Conservation (phyloP, 2,888 invertebrate genomes). For the Helleia helle region DNA sequence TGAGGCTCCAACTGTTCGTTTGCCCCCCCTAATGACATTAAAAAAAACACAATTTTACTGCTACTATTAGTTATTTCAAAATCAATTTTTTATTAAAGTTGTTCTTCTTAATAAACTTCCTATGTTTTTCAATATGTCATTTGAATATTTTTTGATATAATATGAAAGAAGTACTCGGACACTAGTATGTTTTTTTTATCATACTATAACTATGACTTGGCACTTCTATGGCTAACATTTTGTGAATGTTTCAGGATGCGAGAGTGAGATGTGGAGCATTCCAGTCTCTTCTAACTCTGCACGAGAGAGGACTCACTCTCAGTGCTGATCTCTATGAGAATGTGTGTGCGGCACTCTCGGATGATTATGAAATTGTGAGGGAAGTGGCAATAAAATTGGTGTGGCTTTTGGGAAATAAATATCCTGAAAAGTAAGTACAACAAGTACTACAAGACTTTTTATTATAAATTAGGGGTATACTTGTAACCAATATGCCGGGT, state of each 20-base stretch:
- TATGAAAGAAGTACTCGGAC: background rate
- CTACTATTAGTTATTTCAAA: too few species aligned
- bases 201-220: too few species aligned
- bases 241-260: constrained; percentile 86
- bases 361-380: constrained; percentile 95
- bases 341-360: constrained; percentile 84
- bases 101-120: too few species aligned
- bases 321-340: constrained; percentile 77
- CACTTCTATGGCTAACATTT: background rate
- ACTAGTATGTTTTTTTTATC: constrained; percentile 16
- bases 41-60: too few species aligned
- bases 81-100: too few species aligned
- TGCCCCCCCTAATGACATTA: too few species aligned
- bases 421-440: constrained; percentile 88
- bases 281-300: constrained; percentile 86
- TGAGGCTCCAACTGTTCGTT: too few species aligned
- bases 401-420: constrained; percentile 88
- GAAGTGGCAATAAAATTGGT: constrained; percentile 89
- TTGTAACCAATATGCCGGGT: too few species aligned
- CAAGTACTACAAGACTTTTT: too few species aligned
- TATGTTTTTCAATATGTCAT: too few species aligned
- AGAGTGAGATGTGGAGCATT: constrained; percentile 92
- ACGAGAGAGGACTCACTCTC: constrained; percentile 87
- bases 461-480: too few species aligned
- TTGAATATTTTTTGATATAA: too few species aligned